These are phyloP conservation scores for Tortricodes alternella DNA, from an alignment of 2,888 invertebrate species.

Conservation along the genomic window DNA sequence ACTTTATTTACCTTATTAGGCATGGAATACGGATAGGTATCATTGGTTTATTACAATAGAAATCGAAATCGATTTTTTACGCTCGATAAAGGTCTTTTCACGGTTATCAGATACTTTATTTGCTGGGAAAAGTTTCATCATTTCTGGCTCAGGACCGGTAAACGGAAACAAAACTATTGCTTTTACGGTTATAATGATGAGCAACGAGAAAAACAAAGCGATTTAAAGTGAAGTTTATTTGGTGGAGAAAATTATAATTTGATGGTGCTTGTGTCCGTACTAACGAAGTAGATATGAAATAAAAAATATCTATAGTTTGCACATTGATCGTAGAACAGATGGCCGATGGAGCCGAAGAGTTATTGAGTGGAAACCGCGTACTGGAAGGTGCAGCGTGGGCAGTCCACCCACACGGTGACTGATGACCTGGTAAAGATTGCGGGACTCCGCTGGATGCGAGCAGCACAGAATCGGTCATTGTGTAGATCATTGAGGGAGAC, in stretches of 20 bases:
- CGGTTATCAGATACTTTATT: neutral
- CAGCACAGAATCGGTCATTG: no score
- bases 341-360: no score
- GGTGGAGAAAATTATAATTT: neutral
- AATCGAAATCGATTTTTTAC: neutral
- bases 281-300: no score
- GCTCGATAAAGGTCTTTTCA: neutral
- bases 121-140: neutral
- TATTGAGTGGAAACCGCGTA: no score
- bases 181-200: neutral
- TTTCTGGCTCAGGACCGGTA: neutral
- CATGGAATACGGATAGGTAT: neutral
- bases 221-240: neutral
- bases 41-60: conserved; percentile 1
- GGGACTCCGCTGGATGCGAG: no score
- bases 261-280: no score
- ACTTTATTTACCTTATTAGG: neutral
- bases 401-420: no score
- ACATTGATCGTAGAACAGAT: no score
- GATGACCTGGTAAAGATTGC: no score
- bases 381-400: no score
- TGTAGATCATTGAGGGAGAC: no score
- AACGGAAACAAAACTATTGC: neutral
- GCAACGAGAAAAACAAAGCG: neutral
- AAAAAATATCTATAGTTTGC: no score